Evolutionary conservation across 2,113 vertebrate species (phyloP).

Genomic region (Panurus biarmicus): DNA sequence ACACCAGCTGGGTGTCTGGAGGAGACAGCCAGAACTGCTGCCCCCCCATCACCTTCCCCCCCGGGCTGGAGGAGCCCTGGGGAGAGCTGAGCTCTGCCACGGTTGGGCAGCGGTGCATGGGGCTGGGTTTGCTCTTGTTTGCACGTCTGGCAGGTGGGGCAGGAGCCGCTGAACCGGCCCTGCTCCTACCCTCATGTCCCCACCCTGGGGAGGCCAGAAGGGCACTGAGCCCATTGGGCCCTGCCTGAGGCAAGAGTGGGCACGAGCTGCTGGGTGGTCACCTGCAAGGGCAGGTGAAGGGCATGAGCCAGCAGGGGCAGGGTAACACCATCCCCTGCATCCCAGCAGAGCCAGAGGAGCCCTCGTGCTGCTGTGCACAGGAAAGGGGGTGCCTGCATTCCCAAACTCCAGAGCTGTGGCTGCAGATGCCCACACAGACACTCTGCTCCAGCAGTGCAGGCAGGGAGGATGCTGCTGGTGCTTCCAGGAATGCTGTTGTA

Average conservation of each 20-base stretch:
- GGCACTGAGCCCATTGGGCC: fast-evolving
- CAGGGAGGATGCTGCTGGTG: neutral
- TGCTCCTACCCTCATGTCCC: neutral
- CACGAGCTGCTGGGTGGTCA: neutral
- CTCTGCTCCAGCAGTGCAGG: neutral
- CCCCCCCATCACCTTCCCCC: neutral
- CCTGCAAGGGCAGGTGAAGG: neutral
- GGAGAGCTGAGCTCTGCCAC: constrained; percentile 52
- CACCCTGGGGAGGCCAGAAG: neutral
- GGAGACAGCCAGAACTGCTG: neutral
- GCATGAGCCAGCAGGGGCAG: fast-evolving
- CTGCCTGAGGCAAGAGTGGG: fast-evolving
- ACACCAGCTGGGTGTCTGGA: neutral
- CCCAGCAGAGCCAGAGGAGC: neutral
- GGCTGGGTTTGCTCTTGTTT: neutral
- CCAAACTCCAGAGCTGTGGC: neutral
- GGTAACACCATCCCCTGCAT: neutral
- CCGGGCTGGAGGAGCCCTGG: neutral
- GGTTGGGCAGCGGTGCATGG: constrained; percentile 40
- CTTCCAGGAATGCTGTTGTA: neutral
- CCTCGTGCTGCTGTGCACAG: neutral
- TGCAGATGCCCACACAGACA: neutral
- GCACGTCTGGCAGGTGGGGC: constrained; percentile 69
- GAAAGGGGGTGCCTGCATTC: neutral
- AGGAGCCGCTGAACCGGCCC: constrained; percentile 22